phyloP scores from a whole-genome alignment of 2,797 vertebrate species.

The Salarias fasciatus region DNA sequence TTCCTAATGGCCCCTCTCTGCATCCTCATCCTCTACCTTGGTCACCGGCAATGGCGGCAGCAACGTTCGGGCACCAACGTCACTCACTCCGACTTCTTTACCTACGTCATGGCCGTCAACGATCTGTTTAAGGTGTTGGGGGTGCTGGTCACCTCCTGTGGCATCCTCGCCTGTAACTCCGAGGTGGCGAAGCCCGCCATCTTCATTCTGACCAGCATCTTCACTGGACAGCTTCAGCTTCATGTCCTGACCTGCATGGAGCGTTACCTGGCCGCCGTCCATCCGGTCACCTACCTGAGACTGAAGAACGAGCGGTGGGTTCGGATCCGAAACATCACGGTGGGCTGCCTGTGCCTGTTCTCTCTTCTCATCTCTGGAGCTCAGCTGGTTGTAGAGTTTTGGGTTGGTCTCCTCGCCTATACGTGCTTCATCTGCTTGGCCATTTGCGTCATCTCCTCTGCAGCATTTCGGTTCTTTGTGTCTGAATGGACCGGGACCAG shows the following conservation, averaged over 20 bases:
- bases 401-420: background rate
- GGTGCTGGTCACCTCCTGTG: background rate
- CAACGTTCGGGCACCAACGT: background rate
- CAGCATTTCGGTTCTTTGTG: slow-evolving; percentile 31
- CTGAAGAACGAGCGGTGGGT: slow-evolving; percentile 13
- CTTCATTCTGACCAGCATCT: fast-evolving
- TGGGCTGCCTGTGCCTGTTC: slow-evolving; percentile 2
- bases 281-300: slow-evolving; percentile 45
- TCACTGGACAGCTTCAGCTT: slow-evolving; percentile 1
- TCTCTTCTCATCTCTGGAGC: no score
- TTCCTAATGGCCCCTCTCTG: slow-evolving; percentile 11
- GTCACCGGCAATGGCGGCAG: background rate
- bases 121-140: background rate
- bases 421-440: background rate
- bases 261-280: slow-evolving; percentile 48
- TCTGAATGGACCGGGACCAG: slow-evolving; percentile 25
- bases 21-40: background rate
- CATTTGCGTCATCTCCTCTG: slow-evolving; percentile 22
- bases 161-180: background rate
- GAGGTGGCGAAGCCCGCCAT: fast-evolving
- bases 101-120: slow-evolving; percentile 1
- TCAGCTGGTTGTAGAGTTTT: no score
- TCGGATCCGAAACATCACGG: slow-evolving; percentile 21
- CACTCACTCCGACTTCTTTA: background rate
- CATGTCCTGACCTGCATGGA: slow-evolving; percentile 49